Conservation (phyloP, 2,797 vertebrate genomes). For the Chaetophractus vellerosus region DNA sequence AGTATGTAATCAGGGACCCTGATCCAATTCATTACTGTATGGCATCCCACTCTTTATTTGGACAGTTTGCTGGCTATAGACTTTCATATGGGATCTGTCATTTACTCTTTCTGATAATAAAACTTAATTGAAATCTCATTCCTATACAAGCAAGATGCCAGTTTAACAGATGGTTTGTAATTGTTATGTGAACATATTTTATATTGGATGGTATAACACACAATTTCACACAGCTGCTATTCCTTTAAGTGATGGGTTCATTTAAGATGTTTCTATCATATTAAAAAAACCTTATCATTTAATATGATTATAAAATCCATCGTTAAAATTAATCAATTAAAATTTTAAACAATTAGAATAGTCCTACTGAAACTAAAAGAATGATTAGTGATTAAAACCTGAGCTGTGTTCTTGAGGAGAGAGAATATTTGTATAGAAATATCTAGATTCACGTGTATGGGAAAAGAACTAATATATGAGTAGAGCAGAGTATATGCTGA, state of each 20-base stretch:
- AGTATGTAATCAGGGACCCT: slow-evolving; percentile 76
- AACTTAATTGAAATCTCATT: slow-evolving; percentile 90
- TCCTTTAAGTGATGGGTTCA: slow-evolving; percentile 56
- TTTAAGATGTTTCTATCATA: slow-evolving; percentile 72
- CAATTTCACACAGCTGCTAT: slow-evolving; percentile 78
- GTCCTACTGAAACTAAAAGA: neutral
- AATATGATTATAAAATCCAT: slow-evolving; percentile 52
- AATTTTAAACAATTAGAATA: slow-evolving; percentile 56
- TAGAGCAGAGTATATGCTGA: accelerated
- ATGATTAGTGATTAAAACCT: slow-evolving; percentile 2
- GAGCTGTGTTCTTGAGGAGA: neutral
- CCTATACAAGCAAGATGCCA: slow-evolving; percentile 86
- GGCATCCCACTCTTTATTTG: slow-evolving; percentile 82
- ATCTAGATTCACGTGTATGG: accelerated
- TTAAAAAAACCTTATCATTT: slow-evolving; percentile 69
- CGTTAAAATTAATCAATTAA: slow-evolving; percentile 82
- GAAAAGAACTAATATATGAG: neutral
- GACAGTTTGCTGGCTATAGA: slow-evolving; percentile 83
- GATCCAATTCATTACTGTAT: slow-evolving; percentile 83
- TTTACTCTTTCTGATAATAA: slow-evolving; percentile 87
- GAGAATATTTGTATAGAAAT: neutral
- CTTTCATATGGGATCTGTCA: slow-evolving; percentile 87
- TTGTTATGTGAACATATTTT: slow-evolving; percentile 85
- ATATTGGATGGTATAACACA: slow-evolving; percentile 68
- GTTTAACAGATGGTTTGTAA: slow-evolving; percentile 89